Conservation (phyloP, 1,140 invertebrate genomes). For the Lamellibrachia luymesi region DNA sequence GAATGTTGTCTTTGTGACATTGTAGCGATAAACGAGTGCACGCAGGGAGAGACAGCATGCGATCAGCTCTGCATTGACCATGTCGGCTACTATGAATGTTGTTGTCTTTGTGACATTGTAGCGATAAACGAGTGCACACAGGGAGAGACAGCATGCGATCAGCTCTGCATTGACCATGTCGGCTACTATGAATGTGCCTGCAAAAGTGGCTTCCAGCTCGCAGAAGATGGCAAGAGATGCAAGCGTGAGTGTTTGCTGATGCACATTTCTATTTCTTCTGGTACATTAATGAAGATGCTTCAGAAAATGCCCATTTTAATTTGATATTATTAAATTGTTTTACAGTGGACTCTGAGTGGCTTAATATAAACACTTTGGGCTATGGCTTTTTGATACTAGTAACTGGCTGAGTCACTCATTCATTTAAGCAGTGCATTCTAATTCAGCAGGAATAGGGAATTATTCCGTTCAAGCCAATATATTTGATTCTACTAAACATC, state of each 20-base stretch:
- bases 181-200: background rate
- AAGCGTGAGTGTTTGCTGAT: background rate
- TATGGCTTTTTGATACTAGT: too few species aligned
- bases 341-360: too few species aligned
- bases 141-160: background rate
- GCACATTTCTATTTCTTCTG: background rate
- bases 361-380: too few species aligned
- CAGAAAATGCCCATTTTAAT: background rate
- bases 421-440: too few species aligned
- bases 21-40: background rate
- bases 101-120: background rate
- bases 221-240: constrained; percentile 2
- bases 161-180: background rate
- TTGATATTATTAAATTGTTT: background rate
- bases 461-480: too few species aligned
- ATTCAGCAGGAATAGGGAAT: too few species aligned
- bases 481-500: too few species aligned
- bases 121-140: background rate
- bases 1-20: background rate
- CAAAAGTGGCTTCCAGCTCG: background rate
- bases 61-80: background rate
- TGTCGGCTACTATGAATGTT: too few species aligned
- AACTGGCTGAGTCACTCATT: too few species aligned
- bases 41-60: background rate
- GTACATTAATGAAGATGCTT: background rate